phyloP scores from a whole-genome alignment of 2,888 invertebrate genomes.

The Abrostola tripartita region DNA sequence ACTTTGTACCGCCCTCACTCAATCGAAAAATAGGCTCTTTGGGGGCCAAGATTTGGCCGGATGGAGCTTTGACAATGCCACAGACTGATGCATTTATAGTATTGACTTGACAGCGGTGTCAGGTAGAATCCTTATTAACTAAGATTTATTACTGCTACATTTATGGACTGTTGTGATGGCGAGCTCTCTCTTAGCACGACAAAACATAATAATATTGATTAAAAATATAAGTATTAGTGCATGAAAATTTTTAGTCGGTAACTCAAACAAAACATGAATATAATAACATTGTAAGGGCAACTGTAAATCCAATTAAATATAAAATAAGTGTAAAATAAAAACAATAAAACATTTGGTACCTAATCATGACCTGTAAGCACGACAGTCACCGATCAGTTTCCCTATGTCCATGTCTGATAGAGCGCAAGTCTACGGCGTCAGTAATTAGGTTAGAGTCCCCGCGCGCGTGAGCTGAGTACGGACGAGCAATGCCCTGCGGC shows the following conservation, averaged over 20 bases:
- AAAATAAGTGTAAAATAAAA: too few species aligned
- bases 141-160: background rate
- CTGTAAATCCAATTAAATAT: too few species aligned
- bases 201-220: too few species aligned
- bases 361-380: too few species aligned
- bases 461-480: constrained; percentile 57
- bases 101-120: constrained; percentile 16
- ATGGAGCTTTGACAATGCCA: constrained; percentile 61
- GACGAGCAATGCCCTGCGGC: constrained; percentile 59
- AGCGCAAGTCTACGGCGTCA: constrained; percentile 55
- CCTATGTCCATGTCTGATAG: constrained; percentile 25
- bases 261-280: too few species aligned
- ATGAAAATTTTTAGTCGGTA: too few species aligned
- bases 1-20: constrained; percentile 72
- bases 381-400: background rate
- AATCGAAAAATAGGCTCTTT: constrained; percentile 79
- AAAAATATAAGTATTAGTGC: too few species aligned
- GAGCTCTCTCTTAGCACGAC: too few species aligned
- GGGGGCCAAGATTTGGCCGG: constrained; percentile 76
- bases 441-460: constrained; percentile 63
- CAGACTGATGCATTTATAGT: constrained; percentile 47
- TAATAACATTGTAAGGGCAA: too few species aligned
- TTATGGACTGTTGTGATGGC: too few species aligned
- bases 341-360: too few species aligned
- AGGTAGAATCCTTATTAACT: background rate